Conservation (phyloP, 2,113 vertebrate genomes). For the Megalops atlanticus region DNA sequence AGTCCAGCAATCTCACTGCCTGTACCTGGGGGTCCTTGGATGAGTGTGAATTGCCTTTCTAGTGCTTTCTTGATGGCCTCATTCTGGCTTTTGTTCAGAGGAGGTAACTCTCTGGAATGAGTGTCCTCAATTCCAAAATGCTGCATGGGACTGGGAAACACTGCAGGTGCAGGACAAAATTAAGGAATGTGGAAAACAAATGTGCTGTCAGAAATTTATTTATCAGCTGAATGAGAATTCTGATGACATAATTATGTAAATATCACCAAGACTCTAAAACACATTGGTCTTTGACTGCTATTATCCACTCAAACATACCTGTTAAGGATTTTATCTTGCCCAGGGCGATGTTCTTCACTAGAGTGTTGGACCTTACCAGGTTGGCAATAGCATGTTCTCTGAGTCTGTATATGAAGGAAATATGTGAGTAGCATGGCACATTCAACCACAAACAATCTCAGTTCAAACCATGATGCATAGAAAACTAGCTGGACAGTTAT, state of each 20-base stretch:
- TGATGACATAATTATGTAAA: not conserved
- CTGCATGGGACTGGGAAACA: conserved; percentile 28
- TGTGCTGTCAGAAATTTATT: not conserved
- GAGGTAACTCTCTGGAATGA: fast-evolving
- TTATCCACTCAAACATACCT: conserved; percentile 47
- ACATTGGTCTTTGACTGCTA: too few species aligned
- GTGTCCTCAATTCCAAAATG: conserved; percentile 57
- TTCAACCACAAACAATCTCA: not conserved
- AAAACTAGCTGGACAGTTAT: not conserved
- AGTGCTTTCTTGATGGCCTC: conserved; percentile 64
- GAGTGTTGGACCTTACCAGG: conserved; percentile 48
- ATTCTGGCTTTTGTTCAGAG: conserved; percentile 74
- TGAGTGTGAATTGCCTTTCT: conserved; percentile 61
- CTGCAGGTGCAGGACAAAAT: not conserved
- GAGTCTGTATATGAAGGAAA: conserved; percentile 60
- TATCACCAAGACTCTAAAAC: too few species aligned
- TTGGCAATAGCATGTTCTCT: conserved; percentile 68
- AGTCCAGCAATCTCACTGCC: not conserved
- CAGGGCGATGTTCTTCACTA: conserved; percentile 66
- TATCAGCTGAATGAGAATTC: not conserved
- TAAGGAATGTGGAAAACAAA: too few species aligned
- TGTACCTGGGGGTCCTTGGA: conserved; percentile 83
- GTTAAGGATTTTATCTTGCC: conserved; percentile 47
- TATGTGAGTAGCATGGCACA: too few species aligned
- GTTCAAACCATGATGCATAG: not conserved